Evolutionary conservation across 2,888 invertebrate species (phyloP).

Genomic region (Meandrusa payeni): DNA sequence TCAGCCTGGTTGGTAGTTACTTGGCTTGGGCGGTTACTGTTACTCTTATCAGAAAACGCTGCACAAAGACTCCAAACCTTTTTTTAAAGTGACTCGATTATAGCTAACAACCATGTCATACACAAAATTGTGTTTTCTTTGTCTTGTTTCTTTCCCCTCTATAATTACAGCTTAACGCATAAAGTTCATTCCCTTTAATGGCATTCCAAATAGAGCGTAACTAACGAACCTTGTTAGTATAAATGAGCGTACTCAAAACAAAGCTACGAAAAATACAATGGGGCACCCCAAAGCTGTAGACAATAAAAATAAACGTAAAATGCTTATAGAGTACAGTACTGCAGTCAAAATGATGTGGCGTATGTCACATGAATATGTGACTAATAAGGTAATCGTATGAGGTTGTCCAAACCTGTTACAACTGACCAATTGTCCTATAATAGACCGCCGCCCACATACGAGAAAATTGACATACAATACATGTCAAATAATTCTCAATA

Average conservation of each 20-base stretch:
- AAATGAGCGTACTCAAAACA: constrained; percentile 20
- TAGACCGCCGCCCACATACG: constrained; percentile 64
- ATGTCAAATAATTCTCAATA: constrained; percentile 76
- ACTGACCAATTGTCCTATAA: constrained; percentile 64
- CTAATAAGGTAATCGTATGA: constrained; percentile 31
- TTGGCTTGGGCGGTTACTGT: too few relatives aligned
- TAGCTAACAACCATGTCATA: too few relatives aligned
- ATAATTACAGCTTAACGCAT: constrained; percentile 7
- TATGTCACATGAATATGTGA: constrained; percentile 22
- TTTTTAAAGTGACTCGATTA: too few relatives aligned
- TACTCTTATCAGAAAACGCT: too few relatives aligned
- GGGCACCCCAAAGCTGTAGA: constrained; percentile 1
- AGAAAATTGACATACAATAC: constrained; percentile 77
- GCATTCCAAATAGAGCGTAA: constrained; percentile 19
- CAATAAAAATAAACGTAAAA: constrained; percentile 19
- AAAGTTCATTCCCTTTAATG: constrained; percentile 13
- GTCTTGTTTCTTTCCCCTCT: constrained; percentile 2
- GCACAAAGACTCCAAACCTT: too few relatives aligned
- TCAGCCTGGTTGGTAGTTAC: too few relatives aligned
- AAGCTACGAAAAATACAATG: constrained; percentile 20
- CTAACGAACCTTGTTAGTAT: constrained; percentile 24
- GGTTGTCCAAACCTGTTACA: constrained; percentile 37
- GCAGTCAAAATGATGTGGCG: constrained; percentile 30
- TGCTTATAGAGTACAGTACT: background rate
- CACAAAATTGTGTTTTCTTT: too few relatives aligned